phyloP scores from a whole-genome alignment of 2,113 vertebrate species.

The Lepus americanus region DNA sequence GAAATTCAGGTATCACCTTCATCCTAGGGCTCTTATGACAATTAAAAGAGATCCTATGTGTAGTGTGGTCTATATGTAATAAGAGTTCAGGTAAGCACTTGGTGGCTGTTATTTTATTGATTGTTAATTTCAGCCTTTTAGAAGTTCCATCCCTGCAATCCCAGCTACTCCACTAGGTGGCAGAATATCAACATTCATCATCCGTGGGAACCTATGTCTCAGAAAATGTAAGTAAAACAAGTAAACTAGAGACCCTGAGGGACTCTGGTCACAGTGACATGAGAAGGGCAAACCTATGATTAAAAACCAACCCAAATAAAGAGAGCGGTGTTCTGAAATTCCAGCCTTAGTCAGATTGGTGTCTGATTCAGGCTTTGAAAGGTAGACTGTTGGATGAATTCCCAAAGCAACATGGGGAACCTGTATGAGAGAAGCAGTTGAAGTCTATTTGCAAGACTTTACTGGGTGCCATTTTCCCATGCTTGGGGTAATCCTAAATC shows the following conservation, averaged over 20 bases:
- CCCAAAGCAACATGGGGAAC: conserved; percentile 77
- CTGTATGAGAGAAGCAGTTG: conserved; percentile 69
- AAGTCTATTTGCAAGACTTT: conserved; percentile 75
- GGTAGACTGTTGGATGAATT: conserved; percentile 78
- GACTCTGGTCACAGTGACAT: conserved; percentile 74
- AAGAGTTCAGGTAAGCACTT: background rate
- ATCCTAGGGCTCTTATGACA: background rate
- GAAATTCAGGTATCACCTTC: background rate
- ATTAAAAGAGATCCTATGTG: conserved; percentile 9
- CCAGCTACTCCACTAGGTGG: conserved; percentile 81
- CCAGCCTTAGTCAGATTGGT: conserved; percentile 78
- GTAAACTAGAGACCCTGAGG: conserved; percentile 79
- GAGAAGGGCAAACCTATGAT: conserved; percentile 81
- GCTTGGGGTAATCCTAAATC: conserved; percentile 70
- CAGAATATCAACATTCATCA: conserved; percentile 81
- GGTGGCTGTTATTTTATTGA: background rate
- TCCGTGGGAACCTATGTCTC: conserved; percentile 22
- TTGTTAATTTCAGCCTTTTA: conserved; percentile 33
- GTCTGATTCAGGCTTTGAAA: conserved; percentile 83
- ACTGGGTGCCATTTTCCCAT: conserved; percentile 79
- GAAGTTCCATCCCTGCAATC: conserved; percentile 25
- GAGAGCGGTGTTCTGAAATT: conserved; percentile 80
- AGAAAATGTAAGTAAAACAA: conserved; percentile 66
- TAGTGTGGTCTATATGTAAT: background rate
- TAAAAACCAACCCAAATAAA: conserved; percentile 82